Percentiles rank a stretch among this genome's conserved stretches.
Evolutionary conservation across 1,140 invertebrate genomes (phyloP).

Genomic region (Lordiphosa collinella): DNA sequence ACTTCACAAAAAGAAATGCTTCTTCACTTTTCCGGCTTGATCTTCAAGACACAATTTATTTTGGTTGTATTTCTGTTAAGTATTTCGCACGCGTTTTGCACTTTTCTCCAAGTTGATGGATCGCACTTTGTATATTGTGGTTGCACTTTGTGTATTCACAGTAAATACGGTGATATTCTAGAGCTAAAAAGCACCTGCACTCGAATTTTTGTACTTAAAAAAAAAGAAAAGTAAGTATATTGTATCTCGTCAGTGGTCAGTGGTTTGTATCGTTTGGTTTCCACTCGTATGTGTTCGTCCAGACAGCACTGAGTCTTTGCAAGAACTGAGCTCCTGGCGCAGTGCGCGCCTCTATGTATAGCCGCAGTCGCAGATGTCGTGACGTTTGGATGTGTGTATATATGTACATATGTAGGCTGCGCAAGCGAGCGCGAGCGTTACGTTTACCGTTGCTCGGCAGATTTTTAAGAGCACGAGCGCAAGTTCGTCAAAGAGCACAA

Average conservation of each 20-base stretch:
- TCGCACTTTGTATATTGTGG: too few species aligned
- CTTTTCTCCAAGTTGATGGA: background rate
- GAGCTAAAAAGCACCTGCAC: too few species aligned
- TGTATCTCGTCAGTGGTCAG: background rate
- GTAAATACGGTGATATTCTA: too few species aligned
- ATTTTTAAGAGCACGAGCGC: too few species aligned
- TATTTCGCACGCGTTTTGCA: background rate
- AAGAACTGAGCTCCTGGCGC: slow-evolving; percentile 62
- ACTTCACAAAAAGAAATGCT: background rate
- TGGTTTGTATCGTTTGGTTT: slow-evolving; percentile 19
- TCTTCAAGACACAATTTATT: too few species aligned
- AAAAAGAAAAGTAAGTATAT: too few species aligned
- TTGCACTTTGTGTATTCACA: too few species aligned
- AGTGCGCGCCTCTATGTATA: slow-evolving; percentile 58
- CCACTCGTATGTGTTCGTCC: slow-evolving; percentile 34
- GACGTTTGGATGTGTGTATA: background rate
- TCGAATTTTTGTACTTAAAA: too few species aligned
- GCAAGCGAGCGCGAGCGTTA: too few species aligned
- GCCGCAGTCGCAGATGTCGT: slow-evolving; percentile 6
- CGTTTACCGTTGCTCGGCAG: too few species aligned
- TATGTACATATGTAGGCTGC: background rate
- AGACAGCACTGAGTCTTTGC: slow-evolving; percentile 56
- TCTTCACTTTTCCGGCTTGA: background rate
- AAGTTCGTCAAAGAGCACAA: too few species aligned
- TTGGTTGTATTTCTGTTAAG: too few species aligned